phyloP scores from a whole-genome alignment of 2,113 vertebrate species.

The Tetrao urogallus region DNA sequence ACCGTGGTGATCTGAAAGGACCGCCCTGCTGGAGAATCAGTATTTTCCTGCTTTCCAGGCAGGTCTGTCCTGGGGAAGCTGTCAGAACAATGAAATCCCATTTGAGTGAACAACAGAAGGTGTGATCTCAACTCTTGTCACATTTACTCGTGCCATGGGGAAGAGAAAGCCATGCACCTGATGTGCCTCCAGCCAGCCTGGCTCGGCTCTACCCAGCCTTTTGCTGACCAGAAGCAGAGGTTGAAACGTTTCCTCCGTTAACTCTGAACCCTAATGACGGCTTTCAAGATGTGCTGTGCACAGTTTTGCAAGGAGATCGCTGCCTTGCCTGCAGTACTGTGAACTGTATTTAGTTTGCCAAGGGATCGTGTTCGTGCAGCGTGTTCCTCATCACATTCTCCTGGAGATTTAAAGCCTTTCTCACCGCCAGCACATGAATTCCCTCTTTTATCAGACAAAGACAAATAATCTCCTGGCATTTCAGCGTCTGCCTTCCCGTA shows the following conservation, averaged over 20 bases:
- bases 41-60: neutral
- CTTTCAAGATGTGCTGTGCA: neutral
- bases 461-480: slow-evolving; percentile 25
- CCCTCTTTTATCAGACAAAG: slow-evolving; percentile 44
- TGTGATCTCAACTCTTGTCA: neutral
- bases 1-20: slow-evolving; percentile 11
- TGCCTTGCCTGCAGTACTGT: neutral
- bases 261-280: neutral
- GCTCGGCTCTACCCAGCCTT: neutral
- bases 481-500: neutral
- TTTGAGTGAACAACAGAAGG: neutral
- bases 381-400: slow-evolving; percentile 53
- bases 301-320: neutral
- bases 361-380: slow-evolving; percentile 23
- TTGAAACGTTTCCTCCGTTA: neutral
- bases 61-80: neutral
- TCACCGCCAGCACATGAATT: slow-evolving; percentile 64
- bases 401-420: slow-evolving; percentile 51
- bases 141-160: too few species aligned
- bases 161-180: neutral
- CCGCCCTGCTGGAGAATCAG: neutral
- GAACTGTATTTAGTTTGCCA: neutral
- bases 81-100: neutral
- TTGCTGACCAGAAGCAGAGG: neutral
- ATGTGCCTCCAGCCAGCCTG: neutral